A percentile compares a stretch with the other conserved stretches of the same genome.
Conservation (phyloP, 2,113 vertebrate genomes). For the Desmodus rotundus region DNA sequence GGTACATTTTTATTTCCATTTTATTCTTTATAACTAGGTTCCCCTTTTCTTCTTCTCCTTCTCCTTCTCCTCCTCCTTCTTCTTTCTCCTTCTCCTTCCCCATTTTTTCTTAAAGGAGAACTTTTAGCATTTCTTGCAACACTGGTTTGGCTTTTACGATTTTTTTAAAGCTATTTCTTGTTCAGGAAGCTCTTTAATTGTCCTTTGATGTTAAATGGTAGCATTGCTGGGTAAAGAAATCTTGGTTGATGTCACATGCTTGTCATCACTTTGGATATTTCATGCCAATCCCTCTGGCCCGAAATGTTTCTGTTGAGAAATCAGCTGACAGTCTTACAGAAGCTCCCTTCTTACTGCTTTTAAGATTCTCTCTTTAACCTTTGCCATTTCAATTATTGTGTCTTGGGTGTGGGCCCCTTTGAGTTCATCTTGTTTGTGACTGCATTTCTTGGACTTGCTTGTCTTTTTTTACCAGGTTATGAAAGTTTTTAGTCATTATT, state of each 20-base stretch:
- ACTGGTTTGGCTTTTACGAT: not conserved
- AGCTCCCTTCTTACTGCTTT: not conserved
- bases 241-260: not conserved
- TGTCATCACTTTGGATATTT: not conserved
- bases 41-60: too few relatives aligned
- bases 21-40: not conserved
- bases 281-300: not conserved
- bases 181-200: not conserved
- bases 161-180: not conserved
- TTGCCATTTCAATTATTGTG: not conserved
- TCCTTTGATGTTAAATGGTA: not conserved
- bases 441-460: not conserved
- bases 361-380: not conserved
- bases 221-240: not conserved
- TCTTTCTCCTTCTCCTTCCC: not conserved
- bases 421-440: not conserved
- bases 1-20: not conserved
- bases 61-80: not conserved
- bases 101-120: not conserved
- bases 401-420: not conserved
- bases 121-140: not conserved
- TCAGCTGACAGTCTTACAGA: not conserved
- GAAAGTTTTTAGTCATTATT: not conserved
- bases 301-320: not conserved
- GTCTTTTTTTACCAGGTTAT: not conserved